Percentiles rank a stretch among this genome's conserved stretches.
Conservation (phyloP, 1,140 invertebrate species). For the Tribolium castaneum region DNA sequence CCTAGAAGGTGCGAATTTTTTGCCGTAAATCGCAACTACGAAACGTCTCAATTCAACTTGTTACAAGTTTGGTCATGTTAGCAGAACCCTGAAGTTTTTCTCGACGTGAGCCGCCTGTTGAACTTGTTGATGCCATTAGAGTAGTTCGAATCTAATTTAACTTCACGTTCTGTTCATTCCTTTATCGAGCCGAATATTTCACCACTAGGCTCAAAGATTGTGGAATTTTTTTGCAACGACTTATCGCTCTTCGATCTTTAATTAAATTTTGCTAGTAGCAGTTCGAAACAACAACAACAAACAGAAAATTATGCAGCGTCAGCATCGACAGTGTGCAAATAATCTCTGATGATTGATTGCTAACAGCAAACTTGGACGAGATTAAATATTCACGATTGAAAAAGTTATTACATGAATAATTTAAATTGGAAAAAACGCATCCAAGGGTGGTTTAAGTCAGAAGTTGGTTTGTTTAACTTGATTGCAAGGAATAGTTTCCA, state of each 20-base stretch:
- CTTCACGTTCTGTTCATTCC: not conserved
- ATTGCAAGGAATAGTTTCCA: not conserved
- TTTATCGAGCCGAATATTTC: not conserved
- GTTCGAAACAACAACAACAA: not conserved
- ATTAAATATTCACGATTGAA: slow-evolving; percentile 10
- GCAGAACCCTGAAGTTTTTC: not conserved
- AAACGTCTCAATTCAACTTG: slow-evolving; percentile 24
- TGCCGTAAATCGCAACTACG: not conserved
- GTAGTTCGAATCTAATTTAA: slow-evolving; percentile 29
- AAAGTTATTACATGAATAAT: not conserved
- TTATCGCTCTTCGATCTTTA: not conserved
- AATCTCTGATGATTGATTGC: slow-evolving; percentile 28
- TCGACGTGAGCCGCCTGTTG: slow-evolving; percentile 23
- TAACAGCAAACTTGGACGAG: not conserved
- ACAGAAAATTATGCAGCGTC: slow-evolving; percentile 12
- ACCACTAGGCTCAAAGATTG: not conserved
- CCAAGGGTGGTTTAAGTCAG: not conserved
- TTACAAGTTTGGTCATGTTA: slow-evolving; percentile 8
- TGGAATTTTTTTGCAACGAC: not conserved
- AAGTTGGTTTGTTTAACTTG: not conserved
- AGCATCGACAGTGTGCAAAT: slow-evolving; percentile 10
- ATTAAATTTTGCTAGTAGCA: slow-evolving; percentile 15
- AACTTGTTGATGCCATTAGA: slow-evolving; percentile 6
- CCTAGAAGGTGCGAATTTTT: not conserved
- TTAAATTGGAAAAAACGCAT: not conserved